phyloP scores from a whole-genome alignment of 2,888 invertebrate species.

The Coenonympha arcania region DNA sequence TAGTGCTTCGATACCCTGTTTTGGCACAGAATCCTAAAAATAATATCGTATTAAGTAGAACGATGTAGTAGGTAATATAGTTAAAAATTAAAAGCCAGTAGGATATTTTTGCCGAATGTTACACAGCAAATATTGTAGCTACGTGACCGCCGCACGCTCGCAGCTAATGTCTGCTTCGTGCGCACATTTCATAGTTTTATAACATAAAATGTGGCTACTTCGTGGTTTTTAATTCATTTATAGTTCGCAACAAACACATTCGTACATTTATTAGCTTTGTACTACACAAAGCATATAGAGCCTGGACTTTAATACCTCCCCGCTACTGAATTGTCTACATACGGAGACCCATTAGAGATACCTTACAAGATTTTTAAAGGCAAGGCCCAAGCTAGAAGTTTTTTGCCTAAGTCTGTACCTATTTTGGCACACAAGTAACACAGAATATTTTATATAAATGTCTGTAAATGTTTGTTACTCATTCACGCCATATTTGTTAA shows the following conservation, averaged over 20 bases:
- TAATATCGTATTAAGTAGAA: no score
- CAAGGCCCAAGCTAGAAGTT: no score
- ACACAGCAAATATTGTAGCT: constrained; percentile 17
- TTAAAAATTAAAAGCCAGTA: constrained; percentile 14
- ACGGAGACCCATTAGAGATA: no score
- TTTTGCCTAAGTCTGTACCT: no score
- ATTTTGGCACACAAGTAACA: no score
- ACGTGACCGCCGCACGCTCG: constrained; percentile 17
- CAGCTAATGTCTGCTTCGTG: constrained; percentile 10
- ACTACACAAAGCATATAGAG: not conserved
- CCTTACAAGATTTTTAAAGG: no score
- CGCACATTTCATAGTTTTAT: constrained; percentile 11
- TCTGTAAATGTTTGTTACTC: no score
- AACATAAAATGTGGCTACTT: constrained; percentile 1
- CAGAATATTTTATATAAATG: no score
- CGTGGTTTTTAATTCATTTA: constrained; percentile 9
- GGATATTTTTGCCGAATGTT: constrained; percentile 22
- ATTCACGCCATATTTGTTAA: no score
- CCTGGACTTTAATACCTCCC: not conserved
- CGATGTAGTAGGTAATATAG: not conserved
- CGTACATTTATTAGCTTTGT: not conserved
- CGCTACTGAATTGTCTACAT: not conserved
- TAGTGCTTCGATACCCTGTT: no score
- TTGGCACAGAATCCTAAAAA: not conserved
- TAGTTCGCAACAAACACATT: not conserved